A percentile compares a stretch with the other conserved stretches of the same genome.
phyloP scores from a whole-genome alignment of 2,797 vertebrate species.

The Toxotes lorentzi region DNA sequence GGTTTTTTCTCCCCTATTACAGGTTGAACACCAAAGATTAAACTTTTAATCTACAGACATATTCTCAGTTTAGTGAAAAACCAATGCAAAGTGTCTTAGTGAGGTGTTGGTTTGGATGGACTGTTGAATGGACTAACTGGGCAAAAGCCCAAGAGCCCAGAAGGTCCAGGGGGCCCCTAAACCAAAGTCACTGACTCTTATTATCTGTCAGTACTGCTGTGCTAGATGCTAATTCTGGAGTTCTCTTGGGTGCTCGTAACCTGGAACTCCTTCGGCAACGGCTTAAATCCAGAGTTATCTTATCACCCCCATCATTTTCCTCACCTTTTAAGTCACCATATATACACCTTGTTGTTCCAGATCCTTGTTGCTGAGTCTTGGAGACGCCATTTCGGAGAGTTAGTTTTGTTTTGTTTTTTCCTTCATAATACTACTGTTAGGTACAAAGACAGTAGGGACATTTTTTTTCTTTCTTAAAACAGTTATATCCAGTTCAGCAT shows the following conservation, averaged over 20 bases:
- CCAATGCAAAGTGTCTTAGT: not conserved
- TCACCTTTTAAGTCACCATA: not conserved
- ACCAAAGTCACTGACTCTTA: not conserved
- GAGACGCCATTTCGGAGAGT: not conserved
- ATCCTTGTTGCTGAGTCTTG: slow-evolving; percentile 1
- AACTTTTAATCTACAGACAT: not conserved
- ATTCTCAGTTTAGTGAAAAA: not conserved
- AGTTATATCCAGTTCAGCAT: too few relatives aligned
- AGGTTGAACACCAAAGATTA: not conserved
- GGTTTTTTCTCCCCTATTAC: not conserved
- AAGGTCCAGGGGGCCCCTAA: not conserved
- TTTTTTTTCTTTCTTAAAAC: not conserved
- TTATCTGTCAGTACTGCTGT: not conserved
- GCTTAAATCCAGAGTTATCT: not conserved
- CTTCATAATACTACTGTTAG: not conserved
- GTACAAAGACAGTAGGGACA: not conserved
- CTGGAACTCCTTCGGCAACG: not conserved
- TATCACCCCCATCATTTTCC: not conserved
- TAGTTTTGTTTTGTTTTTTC: not conserved
- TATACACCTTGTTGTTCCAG: not conserved
- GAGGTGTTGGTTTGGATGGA: not conserved
- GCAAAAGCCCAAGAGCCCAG: not conserved
- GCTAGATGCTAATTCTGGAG: not conserved
- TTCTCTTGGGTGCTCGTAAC: not conserved
- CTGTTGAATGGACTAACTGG: not conserved